A percentile compares a stretch with the other conserved stretches of the same genome.
Evolutionary conservation across 2,113 vertebrate species (phyloP).

Genomic region (Chlorodrepanis virens): DNA sequence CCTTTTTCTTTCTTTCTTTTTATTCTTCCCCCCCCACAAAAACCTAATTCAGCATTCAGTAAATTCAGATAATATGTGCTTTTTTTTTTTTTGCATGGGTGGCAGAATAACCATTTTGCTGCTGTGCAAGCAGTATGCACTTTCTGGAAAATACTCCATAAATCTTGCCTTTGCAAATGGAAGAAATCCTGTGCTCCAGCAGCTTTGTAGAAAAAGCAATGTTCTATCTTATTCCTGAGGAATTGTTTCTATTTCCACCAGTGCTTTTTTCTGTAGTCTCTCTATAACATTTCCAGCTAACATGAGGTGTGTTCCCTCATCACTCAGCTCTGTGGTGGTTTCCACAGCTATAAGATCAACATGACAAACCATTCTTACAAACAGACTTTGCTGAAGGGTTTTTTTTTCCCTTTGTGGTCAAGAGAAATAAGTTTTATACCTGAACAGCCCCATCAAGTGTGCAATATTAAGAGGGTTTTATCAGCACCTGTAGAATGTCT

Average conservation of each 20-base stretch:
- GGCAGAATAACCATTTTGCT: neutral
- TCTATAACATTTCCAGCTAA: neutral
- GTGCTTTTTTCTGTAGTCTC: neutral
- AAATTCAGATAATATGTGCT: neutral
- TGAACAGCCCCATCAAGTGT: neutral
- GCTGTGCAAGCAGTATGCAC: neutral
- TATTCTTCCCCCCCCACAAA: accelerated
- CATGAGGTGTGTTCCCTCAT: neutral
- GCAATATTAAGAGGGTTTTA: neutral
- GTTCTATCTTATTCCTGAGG: neutral
- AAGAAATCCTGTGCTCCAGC: neutral
- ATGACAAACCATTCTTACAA: neutral
- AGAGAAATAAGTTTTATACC: neutral
- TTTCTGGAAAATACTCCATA: neutral
- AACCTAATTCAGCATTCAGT: neutral
- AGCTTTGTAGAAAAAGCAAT: neutral
- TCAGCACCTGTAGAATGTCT: neutral
- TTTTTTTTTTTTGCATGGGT: neutral
- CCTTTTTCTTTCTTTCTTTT: neutral
- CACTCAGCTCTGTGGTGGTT: neutral
- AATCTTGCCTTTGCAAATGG: neutral
- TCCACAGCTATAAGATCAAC: neutral
- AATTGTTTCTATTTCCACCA: neutral
- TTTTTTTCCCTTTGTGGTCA: neutral
- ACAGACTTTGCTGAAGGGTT: neutral